Evolutionary conservation across 2,113 vertebrate species (phyloP).

Genomic region (Gnathonemus longibarbis): DNA sequence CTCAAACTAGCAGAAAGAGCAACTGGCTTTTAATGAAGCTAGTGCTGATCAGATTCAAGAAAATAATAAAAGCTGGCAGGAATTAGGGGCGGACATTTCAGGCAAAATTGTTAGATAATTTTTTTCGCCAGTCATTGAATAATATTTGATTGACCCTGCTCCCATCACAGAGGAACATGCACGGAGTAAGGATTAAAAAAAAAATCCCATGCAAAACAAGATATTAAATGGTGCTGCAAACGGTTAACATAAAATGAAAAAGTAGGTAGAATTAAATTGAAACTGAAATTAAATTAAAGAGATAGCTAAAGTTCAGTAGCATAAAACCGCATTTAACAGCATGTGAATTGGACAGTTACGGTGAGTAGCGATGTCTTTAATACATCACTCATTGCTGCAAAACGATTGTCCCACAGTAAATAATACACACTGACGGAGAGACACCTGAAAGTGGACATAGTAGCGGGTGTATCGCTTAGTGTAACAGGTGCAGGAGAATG

Average conservation of each 20-base stretch:
- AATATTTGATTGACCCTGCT: not conserved
- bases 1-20: not conserved
- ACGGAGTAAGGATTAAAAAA: not conserved
- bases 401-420: not conserved
- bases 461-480: too few species aligned
- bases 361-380: not conserved
- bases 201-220: not conserved
- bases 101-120: not conserved
- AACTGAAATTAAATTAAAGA: not conserved
- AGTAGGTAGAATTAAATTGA: not conserved
- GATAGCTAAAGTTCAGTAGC: not conserved
- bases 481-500: not conserved
- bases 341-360: not conserved
- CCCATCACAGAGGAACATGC: not conserved
- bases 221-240: not conserved
- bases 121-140: not conserved
- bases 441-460: not conserved
- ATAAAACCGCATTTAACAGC: not conserved
- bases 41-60: not conserved
- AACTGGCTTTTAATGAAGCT: not conserved
- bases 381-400: not conserved
- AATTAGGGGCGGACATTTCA: not conserved
- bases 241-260: not conserved
- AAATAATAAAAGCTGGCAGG: not conserved
- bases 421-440: not conserved